A percentile compares a stretch with the other conserved stretches of the same genome.
phyloP scores from a whole-genome alignment of 2,113 vertebrate species.

The Sturnira hondurensis region DNA sequence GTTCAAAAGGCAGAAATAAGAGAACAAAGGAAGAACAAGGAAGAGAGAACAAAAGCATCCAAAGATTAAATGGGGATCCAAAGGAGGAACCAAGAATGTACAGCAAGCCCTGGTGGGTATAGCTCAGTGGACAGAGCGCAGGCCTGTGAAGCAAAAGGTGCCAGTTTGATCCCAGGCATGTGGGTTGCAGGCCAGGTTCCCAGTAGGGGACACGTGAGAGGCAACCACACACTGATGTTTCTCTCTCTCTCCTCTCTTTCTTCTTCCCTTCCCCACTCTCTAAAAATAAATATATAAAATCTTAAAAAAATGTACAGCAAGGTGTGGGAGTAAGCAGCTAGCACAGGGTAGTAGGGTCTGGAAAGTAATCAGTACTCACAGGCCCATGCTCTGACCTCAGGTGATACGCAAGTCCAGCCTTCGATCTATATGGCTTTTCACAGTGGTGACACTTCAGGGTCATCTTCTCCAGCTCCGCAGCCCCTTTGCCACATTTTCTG shows the following conservation, averaged over 20 bases:
- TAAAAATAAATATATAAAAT: no score
- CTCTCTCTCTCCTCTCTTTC: no score
- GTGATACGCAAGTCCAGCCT: slow-evolving; percentile 94
- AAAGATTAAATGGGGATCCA: neutral
- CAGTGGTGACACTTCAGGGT: slow-evolving; percentile 92
- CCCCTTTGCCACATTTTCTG: slow-evolving; percentile 94
- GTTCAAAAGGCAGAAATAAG: slow-evolving; percentile 39
- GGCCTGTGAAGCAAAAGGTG: no score
- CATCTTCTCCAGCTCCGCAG: slow-evolving; percentile 92
- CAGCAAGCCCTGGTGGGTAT: no score
- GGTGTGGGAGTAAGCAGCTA: neutral
- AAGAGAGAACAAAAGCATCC: slow-evolving; percentile 10
- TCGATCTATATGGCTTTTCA: slow-evolving; percentile 91
- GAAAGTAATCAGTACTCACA: slow-evolving; percentile 81
- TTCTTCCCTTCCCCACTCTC: no score
- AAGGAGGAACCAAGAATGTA: neutral
- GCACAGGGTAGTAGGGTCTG: neutral
- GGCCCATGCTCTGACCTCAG: slow-evolving; percentile 91
- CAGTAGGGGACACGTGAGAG: no score
- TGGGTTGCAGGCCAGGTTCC: no score
- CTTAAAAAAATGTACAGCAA: neutral
- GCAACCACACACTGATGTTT: no score
- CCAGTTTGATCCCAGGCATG: no score
- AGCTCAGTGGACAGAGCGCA: no score
- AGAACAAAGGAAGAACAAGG: neutral